phyloP scores from a whole-genome alignment of 2,888 invertebrate species.

The Morinoia aosen region DNA sequence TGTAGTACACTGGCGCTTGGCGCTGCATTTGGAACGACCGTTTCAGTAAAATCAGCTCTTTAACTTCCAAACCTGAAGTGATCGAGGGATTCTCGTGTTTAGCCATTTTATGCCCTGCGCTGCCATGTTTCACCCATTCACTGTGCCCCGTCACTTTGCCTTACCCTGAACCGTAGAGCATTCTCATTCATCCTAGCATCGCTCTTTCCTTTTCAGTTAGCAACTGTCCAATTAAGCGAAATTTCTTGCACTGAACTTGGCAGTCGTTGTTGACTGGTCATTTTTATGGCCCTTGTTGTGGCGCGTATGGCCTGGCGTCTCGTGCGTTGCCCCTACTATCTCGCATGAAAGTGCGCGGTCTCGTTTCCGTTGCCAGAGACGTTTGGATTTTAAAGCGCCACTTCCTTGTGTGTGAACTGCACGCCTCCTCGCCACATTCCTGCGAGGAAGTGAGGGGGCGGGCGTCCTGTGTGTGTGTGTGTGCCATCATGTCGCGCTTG shows the following conservation, averaged over 20 bases:
- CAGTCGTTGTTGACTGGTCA: background rate
- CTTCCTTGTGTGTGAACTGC: slow-evolving; percentile 25
- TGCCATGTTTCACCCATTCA: background rate
- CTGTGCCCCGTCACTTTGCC: background rate
- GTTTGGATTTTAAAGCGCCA: background rate
- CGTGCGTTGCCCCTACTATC: background rate
- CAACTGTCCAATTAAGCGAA: background rate
- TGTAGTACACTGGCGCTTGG: background rate
- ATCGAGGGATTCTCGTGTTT: background rate
- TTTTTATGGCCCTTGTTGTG: background rate
- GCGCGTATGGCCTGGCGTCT: background rate
- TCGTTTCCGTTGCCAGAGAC: slow-evolving; percentile 7
- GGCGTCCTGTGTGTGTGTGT: background rate
- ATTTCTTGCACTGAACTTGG: background rate
- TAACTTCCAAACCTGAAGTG: background rate
- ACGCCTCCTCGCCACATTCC: slow-evolving; percentile 7
- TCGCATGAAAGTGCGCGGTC: slow-evolving; percentile 8
- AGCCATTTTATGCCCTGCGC: background rate
- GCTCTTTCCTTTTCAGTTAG: background rate
- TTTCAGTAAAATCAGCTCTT: background rate
- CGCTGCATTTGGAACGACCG: background rate
- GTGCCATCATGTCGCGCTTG: background rate
- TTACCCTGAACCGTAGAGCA: background rate
- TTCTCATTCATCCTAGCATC: background rate
- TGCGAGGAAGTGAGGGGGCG: background rate